Conservation (phyloP, 1,140 invertebrate genomes). For the Drosophila repletoides region DNA sequence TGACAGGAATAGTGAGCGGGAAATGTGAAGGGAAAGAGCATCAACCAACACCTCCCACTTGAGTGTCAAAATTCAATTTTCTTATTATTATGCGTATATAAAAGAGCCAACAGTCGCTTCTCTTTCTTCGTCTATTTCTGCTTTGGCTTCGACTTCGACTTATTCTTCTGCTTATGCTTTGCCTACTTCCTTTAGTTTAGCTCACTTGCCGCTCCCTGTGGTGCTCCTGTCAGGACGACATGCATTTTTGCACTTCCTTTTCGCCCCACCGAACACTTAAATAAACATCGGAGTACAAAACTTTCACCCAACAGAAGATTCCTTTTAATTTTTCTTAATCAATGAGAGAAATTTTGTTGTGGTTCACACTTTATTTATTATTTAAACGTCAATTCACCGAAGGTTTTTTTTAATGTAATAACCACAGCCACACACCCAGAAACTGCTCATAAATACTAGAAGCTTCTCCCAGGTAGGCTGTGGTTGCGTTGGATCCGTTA, state of each 20-base stretch:
- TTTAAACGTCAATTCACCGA: too few species aligned
- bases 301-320: too few species aligned
- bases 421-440: too few species aligned
- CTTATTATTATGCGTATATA: slow-evolving; percentile 54
- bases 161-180: neutral
- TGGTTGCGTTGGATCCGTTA: slow-evolving; percentile 14
- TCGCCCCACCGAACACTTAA: too few species aligned
- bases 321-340: too few species aligned
- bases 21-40: too few species aligned
- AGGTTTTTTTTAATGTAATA: too few species aligned
- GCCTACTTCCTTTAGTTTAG: neutral
- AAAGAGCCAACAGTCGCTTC: slow-evolving; percentile 9
- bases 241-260: too few species aligned
- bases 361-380: too few species aligned
- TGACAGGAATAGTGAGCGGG: neutral
- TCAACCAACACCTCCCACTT: neutral
- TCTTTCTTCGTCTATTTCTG: neutral
- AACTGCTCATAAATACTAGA: neutral
- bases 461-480: slow-evolving; percentile 12
- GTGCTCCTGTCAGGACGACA: too few species aligned
- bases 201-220: slow-evolving; percentile 1
- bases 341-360: too few species aligned
- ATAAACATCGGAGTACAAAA: too few species aligned
- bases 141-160: slow-evolving; percentile 6
- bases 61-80: slow-evolving; percentile 77